A percentile compares a stretch with the other conserved stretches of the same genome.
phyloP scores from a whole-genome alignment of 2,888 invertebrate genomes.

The Eulithis testata region DNA sequence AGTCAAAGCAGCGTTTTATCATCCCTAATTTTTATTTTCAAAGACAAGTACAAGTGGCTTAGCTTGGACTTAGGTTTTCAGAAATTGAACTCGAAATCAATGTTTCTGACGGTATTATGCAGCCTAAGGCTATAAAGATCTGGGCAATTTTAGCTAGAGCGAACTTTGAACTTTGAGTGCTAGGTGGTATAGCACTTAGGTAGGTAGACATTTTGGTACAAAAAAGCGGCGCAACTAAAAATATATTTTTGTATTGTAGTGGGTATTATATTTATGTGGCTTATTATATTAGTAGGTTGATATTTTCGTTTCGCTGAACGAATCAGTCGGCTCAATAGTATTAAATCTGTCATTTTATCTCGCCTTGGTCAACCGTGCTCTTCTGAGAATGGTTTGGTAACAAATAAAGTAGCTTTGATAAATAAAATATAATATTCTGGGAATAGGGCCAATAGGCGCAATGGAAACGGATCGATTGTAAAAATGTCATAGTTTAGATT shows the following conservation, averaged over 20 bases:
- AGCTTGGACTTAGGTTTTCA: too few relatives aligned
- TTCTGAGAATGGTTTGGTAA: conserved; percentile 12
- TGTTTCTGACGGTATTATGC: too few relatives aligned
- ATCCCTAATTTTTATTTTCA: background rate
- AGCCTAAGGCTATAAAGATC: too few relatives aligned
- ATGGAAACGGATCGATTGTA: too few relatives aligned
- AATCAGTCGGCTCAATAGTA: conserved; percentile 3
- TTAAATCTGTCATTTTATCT: conserved; percentile 22
- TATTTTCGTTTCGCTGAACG: background rate
- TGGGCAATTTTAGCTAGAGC: too few relatives aligned
- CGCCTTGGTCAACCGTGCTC: conserved; percentile 3
- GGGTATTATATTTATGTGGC: background rate
- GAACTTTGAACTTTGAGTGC: background rate
- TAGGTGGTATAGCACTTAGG: background rate
- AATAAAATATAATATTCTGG: background rate
- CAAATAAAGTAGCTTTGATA: background rate
- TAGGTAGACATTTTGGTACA: background rate
- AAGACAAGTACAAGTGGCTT: background rate
- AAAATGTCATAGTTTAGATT: too few relatives aligned
- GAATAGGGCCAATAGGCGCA: background rate
- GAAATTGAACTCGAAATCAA: too few relatives aligned
- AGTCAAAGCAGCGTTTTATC: background rate
- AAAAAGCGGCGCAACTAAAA: background rate
- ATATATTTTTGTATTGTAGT: background rate
- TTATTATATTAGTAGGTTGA: background rate